Conservation (phyloP, 2,888 invertebrate genomes). For the Vesta saturnalis region DNA sequence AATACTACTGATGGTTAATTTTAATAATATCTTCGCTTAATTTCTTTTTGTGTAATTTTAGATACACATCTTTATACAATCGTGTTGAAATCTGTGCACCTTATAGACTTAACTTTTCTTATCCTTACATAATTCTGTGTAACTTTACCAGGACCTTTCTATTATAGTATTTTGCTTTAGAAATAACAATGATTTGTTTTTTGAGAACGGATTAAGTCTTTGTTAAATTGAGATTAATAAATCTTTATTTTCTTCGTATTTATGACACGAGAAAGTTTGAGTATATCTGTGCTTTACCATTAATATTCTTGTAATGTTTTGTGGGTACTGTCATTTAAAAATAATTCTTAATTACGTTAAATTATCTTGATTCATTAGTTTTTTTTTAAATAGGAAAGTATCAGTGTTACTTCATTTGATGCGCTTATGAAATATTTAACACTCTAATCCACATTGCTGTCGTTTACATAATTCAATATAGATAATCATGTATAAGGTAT, state of each 20-base stretch:
- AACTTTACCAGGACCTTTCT: slow-evolving; percentile 3
- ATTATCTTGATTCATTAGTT: not conserved
- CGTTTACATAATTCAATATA: not conserved
- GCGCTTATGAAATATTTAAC: not conserved
- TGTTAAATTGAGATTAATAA: not conserved
- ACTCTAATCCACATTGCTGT: not conserved
- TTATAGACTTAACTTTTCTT: slow-evolving; percentile 7
- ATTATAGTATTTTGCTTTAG: slow-evolving; percentile 4
- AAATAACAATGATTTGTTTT: slow-evolving; percentile 9
- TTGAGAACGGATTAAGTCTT: slow-evolving; percentile 8
- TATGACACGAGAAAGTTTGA: too few species aligned
- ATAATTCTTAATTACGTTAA: not conserved
- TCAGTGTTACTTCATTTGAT: not conserved
- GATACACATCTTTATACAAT: slow-evolving; percentile 1
- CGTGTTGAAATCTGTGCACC: not conserved
- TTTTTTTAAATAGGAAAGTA: not conserved
- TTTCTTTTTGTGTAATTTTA: not conserved
- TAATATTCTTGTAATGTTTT: too few species aligned
- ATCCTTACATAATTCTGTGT: slow-evolving; percentile 10
- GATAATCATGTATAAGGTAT: too few species aligned
- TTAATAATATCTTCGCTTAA: not conserved
- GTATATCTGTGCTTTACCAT: too few species aligned
- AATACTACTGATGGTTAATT: too few species aligned
- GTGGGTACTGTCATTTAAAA: too few species aligned
- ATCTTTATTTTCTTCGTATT: not conserved